Evolutionary conservation across 1,140 invertebrate species (phyloP), one percentile per base, ranked within the genome.

Genomic region (Brachionus koreanus): DNA sequence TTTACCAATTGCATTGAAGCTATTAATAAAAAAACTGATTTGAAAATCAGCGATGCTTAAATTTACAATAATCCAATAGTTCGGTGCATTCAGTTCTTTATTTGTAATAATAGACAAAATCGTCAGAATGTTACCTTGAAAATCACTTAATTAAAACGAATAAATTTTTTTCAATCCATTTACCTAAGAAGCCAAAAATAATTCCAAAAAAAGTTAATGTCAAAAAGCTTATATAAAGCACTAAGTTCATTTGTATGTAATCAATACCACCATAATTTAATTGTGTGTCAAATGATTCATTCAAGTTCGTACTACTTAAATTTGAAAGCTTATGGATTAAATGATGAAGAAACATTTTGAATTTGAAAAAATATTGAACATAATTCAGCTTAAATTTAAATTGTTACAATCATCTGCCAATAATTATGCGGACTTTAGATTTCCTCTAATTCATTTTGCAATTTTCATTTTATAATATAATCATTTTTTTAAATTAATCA

Each of bases 21-120:
- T 74, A 33, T 74, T 74, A 5, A 74, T 74, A 23, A 74, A 33
- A 19, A 39, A 49, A n/a, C 69, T 74, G 4, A 74, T 74, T 5
- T 25, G 16, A 19, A 74, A 16, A 74, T 74, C 69, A 25, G 69
- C 69, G 12, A 25, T 74, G 23, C 69, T 74, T 25, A 46, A 19
- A 13, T 74, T 74, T 13, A 74, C 69, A 46, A 74, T 74, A 13
- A 74, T 74, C 42, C n/a, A 43, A 74, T 74, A 74, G 6, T 74
- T 74, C 0, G 69, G 39, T 25, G 42, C 6, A 46, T 74, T 25
- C 1, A 74, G 25, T 13, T 74, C 69, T 74, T 43, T 43, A 19
- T 74, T 74, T 46, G 25, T 5, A 12, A 74, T 19, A 13, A 74
- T 46, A 13, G 69, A 6, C 19, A 74, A 46, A 29, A 74, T 74